A percentile compares a stretch with the other conserved stretches of the same genome.
Evolutionary conservation across 92 coral and sea anemone genomes (phyloP).

Genomic region (Plumapathes pennacea): DNA sequence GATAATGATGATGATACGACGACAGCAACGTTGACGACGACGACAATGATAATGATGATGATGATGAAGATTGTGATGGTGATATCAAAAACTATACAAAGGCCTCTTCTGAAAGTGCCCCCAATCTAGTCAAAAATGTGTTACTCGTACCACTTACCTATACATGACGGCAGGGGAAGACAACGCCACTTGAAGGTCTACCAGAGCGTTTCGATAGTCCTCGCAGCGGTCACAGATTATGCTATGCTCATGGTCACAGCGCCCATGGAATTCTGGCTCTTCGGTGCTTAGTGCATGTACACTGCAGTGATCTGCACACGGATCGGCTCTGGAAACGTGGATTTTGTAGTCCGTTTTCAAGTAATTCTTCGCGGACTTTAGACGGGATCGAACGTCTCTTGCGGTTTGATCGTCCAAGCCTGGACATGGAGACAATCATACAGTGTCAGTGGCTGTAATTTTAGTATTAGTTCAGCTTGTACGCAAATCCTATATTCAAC

Average conservation of each 20-base stretch:
- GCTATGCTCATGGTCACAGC: conserved; percentile 20
- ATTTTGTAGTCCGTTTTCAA: conserved; percentile 32
- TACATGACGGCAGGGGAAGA: background rate
- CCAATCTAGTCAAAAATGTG: no score
- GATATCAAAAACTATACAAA: no score
- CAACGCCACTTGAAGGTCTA: conserved; percentile 2
- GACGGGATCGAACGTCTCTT: conserved; percentile 1
- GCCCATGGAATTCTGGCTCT: background rate
- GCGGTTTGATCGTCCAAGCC: conserved; percentile 1
- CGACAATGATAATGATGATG: no score
- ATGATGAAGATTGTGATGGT: no score
- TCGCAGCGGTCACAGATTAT: conserved; percentile 22
- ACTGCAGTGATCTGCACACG: conserved; percentile 25
- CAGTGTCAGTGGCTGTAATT: no score
- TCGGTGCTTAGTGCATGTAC: conserved; percentile 9
- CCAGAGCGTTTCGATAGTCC: conserved; percentile 2
- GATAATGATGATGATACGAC: no score
- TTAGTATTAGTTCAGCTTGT: no score
- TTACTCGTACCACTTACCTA: no score
- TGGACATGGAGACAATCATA: no score
- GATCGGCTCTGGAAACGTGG: conserved; percentile 7
- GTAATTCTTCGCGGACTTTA: conserved; percentile 18
- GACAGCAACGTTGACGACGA: no score
- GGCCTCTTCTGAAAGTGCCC: no score
- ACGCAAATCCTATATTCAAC: no score